Evolutionary conservation across 2,113 vertebrate genomes (phyloP).

Genomic region (Cacatua alba): DNA sequence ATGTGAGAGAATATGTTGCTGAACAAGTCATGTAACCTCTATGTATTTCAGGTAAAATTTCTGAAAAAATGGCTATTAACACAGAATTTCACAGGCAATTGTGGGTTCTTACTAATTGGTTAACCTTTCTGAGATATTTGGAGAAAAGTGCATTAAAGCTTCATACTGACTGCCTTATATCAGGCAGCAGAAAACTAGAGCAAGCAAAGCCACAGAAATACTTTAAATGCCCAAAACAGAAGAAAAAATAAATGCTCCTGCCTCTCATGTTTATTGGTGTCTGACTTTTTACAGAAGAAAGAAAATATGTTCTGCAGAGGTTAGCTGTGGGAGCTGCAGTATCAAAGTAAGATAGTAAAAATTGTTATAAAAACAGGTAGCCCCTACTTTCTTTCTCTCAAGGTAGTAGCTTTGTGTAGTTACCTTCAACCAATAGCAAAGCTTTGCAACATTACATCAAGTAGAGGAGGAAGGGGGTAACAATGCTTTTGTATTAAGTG

Average conservation of each 20-base stretch:
- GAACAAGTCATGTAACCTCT: neutral
- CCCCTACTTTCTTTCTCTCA: neutral
- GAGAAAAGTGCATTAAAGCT: neutral
- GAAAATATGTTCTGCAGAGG: neutral
- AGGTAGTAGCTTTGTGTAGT: neutral
- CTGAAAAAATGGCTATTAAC: neutral
- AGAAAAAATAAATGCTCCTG: neutral
- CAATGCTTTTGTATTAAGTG: neutral
- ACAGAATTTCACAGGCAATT: neutral
- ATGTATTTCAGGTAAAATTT: neutral
- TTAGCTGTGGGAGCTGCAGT: neutral
- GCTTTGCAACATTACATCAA: neutral
- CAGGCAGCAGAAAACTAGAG: neutral
- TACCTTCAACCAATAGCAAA: neutral
- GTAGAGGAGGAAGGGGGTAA: neutral
- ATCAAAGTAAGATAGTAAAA: neutral
- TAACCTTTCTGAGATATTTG: neutral
- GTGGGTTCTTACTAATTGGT: neutral
- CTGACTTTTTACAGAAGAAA: neutral
- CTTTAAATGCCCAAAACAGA: neutral
- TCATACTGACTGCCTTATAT: neutral
- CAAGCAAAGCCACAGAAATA: neutral
- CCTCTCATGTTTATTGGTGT: neutral
- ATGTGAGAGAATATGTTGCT: neutral
- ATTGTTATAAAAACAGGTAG: neutral